Percentiles rank a stretch among this genome's conserved stretches.
These are phyloP conservation scores for Marcusenius ussheri DNA, from an alignment of 2,113 vertebrate genomes.

Conservation along the genomic window DNA sequence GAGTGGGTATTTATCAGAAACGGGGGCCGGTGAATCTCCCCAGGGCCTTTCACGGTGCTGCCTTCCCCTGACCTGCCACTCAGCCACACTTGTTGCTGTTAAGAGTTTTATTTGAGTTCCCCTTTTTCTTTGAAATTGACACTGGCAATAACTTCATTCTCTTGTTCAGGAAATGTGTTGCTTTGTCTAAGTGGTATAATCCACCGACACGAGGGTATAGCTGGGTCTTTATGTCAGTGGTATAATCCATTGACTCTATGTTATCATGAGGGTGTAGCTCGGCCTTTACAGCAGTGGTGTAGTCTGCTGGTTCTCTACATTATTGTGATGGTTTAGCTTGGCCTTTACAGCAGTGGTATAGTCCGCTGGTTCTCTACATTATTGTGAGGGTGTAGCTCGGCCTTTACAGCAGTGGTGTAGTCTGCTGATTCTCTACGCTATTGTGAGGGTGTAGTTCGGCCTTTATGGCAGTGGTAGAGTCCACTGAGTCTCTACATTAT, in stretches of 20 bases:
- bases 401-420: background rate
- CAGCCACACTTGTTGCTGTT: background rate
- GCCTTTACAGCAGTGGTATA: background rate
- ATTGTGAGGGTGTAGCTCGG: background rate
- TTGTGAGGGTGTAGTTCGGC: too few species aligned
- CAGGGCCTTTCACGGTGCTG: background rate
- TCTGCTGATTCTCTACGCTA: background rate
- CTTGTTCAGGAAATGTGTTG: background rate
- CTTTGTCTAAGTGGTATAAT: background rate
- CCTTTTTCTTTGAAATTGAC: background rate
- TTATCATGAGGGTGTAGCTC: background rate
- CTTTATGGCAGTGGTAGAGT: too few species aligned
- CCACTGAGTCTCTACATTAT: too few species aligned
- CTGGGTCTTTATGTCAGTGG: background rate
- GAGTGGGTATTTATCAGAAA: conserved; percentile 1
- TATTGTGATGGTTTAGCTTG: background rate
- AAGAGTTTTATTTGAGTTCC: background rate
- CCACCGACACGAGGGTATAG: background rate
- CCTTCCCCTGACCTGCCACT: background rate
- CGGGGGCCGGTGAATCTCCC: background rate
- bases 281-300: background rate
- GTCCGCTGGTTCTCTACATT: background rate
- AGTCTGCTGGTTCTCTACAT: background rate
- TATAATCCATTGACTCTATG: background rate
- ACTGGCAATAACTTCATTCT: background rate